Percentiles rank a stretch among this genome's conserved stretches.
These are phyloP conservation scores for Daktulosphaira vitifoliae DNA, from an alignment of 1,140 invertebrate genomes.

Conservation along the genomic window DNA sequence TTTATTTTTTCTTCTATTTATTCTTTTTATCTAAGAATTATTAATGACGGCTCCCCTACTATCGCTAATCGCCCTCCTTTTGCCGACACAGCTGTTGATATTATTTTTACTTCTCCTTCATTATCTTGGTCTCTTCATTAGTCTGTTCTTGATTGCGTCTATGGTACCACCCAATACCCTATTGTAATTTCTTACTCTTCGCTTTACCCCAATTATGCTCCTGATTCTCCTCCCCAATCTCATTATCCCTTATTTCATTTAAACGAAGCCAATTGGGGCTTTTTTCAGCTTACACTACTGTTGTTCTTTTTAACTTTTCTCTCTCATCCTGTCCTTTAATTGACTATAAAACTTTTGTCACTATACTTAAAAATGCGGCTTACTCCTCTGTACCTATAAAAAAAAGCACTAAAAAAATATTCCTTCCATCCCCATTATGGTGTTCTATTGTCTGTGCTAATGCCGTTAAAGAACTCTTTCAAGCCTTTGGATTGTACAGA, in stretches of 20 bases:
- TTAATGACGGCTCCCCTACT: background rate
- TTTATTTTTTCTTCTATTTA: background rate
- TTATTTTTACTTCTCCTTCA: too few relatives aligned
- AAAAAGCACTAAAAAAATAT: too few relatives aligned
- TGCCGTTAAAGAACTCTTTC: background rate
- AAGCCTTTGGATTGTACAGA: background rate
- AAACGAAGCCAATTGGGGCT: background rate
- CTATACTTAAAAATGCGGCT: background rate
- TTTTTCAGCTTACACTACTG: background rate
- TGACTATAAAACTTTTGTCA: background rate
- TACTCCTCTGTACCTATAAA: background rate
- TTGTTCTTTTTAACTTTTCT: background rate
- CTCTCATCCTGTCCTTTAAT: background rate
- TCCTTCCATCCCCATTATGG: background rate
- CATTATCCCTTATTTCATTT: background rate
- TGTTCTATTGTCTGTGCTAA: background rate
- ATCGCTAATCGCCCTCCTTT: background rate
- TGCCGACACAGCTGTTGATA: too few relatives aligned
- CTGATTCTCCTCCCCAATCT: background rate
- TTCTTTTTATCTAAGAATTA: background rate
- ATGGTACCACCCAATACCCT: background rate
- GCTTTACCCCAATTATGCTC: background rate
- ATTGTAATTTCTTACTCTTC: background rate
- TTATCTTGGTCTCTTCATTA: too few relatives aligned
- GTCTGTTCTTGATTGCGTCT: too few relatives aligned